Evolutionary conservation across 2,888 invertebrate species (phyloP), one percentile per base, ranked within the genome.

Genomic region (Maniola hyperantus): DNA sequence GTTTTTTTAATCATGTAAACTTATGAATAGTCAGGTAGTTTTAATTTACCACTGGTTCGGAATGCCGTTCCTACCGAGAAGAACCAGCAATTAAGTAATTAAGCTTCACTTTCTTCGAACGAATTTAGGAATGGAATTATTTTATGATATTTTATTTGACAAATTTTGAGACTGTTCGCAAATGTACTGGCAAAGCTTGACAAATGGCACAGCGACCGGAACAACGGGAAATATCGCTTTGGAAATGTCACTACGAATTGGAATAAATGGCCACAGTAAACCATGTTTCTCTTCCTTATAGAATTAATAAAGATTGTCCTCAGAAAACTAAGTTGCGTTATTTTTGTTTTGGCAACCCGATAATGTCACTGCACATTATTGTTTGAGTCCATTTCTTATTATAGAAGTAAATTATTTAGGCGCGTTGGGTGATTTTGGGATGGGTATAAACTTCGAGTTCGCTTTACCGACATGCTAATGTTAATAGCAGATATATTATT

Each of bases 171-270:
- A 55, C 13, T 42, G 15, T 18, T 18, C 39, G 39, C 57, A 20
- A 57, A 57, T 20, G 15, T 57, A 36, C 26, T 26, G 26, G 36
- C 10, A 58, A 42, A 44, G 42, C 57, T 13, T 20, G 57, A 58
- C 42, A 58, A 58, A 58, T 42, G 57, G 39, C 42, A 18, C 20
- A 58, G 42, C 20, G 42, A 11, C 57, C 57, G 57, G 20, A 11
- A 55, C 36, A 58, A 58, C 57, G 57, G 57, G 39, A 58, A 58
- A 58, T 58, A 58, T 42, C 6, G 42, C 57, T 42, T 42, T 13
- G 57, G 39, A 58, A 39, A 58, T 58, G 42, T 58, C 57, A 42
- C 42, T 20, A 42, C 18, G 39, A 20, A 58, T 58, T 42, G 42
- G 42, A 39, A 44, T 34, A 58, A 44, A 58, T 58, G 57, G 42